Conservation (phyloP, 2,797 vertebrate genomes). For the Ptychobarbus kaznakovi region DNA sequence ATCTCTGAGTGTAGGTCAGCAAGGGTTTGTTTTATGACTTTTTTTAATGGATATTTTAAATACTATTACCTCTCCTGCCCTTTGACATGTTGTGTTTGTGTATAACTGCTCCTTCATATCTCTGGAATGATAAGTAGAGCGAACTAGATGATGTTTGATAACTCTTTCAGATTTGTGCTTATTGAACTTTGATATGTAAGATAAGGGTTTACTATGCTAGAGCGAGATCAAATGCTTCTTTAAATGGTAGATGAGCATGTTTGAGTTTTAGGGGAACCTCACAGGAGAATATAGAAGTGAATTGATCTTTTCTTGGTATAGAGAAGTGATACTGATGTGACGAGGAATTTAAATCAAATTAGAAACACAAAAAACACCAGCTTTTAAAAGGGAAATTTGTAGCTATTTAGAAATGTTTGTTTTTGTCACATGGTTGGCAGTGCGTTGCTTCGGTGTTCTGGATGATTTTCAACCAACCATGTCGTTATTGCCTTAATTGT, state of each 20-base stretch:
- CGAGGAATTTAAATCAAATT: neutral
- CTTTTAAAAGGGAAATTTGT: neutral
- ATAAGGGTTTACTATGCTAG: neutral
- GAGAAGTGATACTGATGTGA: slow-evolving; percentile 50
- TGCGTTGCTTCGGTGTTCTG: neutral
- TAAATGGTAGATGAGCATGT: neutral
- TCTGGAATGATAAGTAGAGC: slow-evolving; percentile 40
- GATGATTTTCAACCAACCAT: neutral
- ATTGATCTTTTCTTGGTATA: slow-evolving; percentile 24
- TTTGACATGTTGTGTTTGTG: slow-evolving; percentile 41
- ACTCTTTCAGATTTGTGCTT: slow-evolving; percentile 21
- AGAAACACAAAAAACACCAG: neutral
- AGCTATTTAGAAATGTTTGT: neutral
- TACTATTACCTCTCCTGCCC: slow-evolving; percentile 24
- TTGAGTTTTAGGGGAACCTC: neutral
- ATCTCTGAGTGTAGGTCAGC: neutral
- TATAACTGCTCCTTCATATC: slow-evolving; percentile 3
- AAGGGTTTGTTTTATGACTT: neutral
- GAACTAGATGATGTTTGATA: slow-evolving; percentile 13
- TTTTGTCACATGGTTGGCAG: neutral
- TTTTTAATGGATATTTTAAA: neutral
- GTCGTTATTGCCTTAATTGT: neutral
- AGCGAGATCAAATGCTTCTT: neutral
- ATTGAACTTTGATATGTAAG: slow-evolving; percentile 34
- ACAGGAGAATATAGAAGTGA: slow-evolving; percentile 30